Base-by-base conservation (phyloP, 2,797 vertebrate genomes). In the Gymnoscopelus braueri region DNA sequence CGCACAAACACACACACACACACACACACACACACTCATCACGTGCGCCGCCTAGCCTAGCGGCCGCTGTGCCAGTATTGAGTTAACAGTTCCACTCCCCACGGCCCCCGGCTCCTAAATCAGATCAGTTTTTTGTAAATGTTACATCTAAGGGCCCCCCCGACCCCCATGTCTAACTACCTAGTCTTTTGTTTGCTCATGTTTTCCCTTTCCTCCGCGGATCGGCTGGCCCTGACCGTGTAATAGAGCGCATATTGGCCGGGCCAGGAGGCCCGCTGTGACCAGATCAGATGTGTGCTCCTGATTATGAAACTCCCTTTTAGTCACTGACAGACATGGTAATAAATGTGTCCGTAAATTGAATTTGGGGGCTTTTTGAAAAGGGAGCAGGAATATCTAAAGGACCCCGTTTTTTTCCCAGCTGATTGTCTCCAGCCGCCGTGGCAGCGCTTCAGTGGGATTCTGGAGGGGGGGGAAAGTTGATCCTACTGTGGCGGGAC, bases 321-420 rank as follows among this genome's bases (percentile, higher is more conserved):
- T 90, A 96, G 94, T 96, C 96, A 95, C 95, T 95, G 95, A 98
- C 96, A 97, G 96, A 96, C 96, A 95, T 93, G 94, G 95, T 95
- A 97, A 98, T 98, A 97, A 97, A 97, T 96, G 96, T 96, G 95
- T 96, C 96, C 95, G 97, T 96, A 98, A 98, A 98, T 97, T 97
- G 95, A 98, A 97, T 97, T 97, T 97, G 94, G 94, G 92, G 90
- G 85, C 86, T 91, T 95, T 94, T 96, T 96, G 94, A 95, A 96
- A 92, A 95, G 95, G 39, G 94, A 96, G 95, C 95, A 90, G 95
- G 95, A 96, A 97, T 97, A 97, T 96, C 95, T 96, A 95, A 95
- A 94, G 94, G 96, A 95, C 39, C 39, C 39, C 91, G 88, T 95
- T 97, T 96, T 96, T 44, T 44, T 8, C 39, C 5, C 93, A 94